These are phyloP conservation scores for Coendou prehensilis DNA, from an alignment of 2,797 vertebrate genomes.

Conservation along the genomic window DNA sequence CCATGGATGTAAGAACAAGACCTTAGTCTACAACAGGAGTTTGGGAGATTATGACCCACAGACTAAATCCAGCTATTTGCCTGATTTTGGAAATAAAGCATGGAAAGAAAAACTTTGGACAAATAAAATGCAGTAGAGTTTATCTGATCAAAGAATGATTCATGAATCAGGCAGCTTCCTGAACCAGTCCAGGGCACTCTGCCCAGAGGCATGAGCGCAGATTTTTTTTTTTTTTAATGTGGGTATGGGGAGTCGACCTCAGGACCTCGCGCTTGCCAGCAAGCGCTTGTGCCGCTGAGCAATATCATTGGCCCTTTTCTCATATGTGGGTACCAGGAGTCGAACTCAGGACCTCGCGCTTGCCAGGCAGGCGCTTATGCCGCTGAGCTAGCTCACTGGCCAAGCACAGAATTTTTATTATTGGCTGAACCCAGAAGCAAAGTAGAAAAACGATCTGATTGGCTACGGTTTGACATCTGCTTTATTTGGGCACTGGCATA, in stretches of 20 bases:
- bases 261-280: too few relatives aligned
- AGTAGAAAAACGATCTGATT: background rate
- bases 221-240: background rate
- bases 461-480: background rate
- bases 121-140: background rate
- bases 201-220: background rate
- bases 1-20: background rate
- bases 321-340: too few relatives aligned
- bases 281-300: too few relatives aligned
- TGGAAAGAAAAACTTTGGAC: background rate
- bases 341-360: too few relatives aligned
- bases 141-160: background rate
- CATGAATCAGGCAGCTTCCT: background rate
- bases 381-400: too few relatives aligned
- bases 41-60: background rate
- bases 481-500: background rate
- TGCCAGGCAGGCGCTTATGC: too few relatives aligned
- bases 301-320: too few relatives aligned
- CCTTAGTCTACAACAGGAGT: background rate
- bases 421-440: background rate
- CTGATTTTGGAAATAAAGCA: constrained; percentile 16
- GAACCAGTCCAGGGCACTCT: background rate
- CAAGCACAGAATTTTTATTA: background rate
- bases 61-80: background rate
- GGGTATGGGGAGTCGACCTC: too few relatives aligned